Conservation (phyloP, 1,140 invertebrate genomes). For the Sminthurinus signatus region DNA sequence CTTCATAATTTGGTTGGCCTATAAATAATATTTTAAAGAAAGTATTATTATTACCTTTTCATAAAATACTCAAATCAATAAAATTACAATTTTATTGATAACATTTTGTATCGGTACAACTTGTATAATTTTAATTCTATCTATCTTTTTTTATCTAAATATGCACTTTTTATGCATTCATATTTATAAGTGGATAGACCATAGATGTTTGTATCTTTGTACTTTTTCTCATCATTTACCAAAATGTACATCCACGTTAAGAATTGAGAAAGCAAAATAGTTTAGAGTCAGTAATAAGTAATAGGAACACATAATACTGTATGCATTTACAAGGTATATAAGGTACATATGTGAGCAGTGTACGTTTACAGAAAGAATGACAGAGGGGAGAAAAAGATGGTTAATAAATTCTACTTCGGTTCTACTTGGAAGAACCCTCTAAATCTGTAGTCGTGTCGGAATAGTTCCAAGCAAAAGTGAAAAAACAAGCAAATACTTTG, state of each 20-base stretch:
- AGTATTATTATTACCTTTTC: neutral
- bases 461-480: slow-evolving; percentile 3
- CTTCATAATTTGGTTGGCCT: slow-evolving; percentile 31
- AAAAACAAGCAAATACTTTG: too few relatives aligned
- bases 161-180: neutral
- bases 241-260: too few relatives aligned
- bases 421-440: slow-evolving; percentile 13
- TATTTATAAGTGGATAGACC: neutral
- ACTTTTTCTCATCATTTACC: too few relatives aligned
- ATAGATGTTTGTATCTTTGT: neutral
- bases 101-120: neutral
- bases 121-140: neutral
- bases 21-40: neutral
- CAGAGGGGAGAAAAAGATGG: slow-evolving; percentile 5
- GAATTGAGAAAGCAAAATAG: too few relatives aligned
- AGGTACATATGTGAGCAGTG: too few relatives aligned
- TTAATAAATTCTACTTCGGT: slow-evolving; percentile 17
- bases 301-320: too few relatives aligned
- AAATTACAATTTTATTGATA: neutral
- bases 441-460: slow-evolving; percentile 6
- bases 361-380: too few relatives aligned
- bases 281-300: too few relatives aligned
- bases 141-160: neutral
- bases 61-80: neutral
- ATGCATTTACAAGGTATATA: too few relatives aligned